Evolutionary conservation across 2,113 vertebrate genomes (phyloP), one percentile per base, ranked within the genome.

Genomic region (Eudorcas thomsonii): DNA sequence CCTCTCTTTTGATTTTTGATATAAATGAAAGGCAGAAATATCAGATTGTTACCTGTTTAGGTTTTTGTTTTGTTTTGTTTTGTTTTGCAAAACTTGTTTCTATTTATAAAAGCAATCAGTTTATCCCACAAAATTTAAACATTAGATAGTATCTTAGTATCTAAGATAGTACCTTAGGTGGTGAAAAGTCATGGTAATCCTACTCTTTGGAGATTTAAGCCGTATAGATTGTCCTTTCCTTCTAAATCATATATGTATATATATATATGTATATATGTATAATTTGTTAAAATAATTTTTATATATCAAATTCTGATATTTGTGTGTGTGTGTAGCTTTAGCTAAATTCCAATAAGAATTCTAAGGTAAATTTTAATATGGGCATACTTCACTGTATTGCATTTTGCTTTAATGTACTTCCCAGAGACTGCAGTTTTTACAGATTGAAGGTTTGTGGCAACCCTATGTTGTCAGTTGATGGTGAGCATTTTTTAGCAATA

Each of bases 171-270:
- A 26, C 84, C n/a, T 90, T 86, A 92, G 23, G 19, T 90, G 54
- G 15, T 55, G 21, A 50, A 71, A 59, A 78, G 96, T 84, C 15
- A 55, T 8, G n/a, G 19, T 88, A 84, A 80, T 84, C n/a, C 3
- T 98, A 14, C 15, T 95, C 57, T 88, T 88, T 82, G 17, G 71
- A 59, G 23, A 78, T 96, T 95, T 62, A 90, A 90, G 78, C 36
- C 25, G 25, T 94, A 7, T 12, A 43, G 11, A 60, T 90, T 91
- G n/a, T 50, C 28, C 8, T 90, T 97, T 91, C 33, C 13, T 81
- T 62, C 23, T 89, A 95, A 77, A 45, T 55, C 12, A n/a, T 82
- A n/a, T 54, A 33, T 52, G 9, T 48, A 4, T n/a, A n/a, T n/a
- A n/a, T 19, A 5, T 36, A 5, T 39, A 39, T 39, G 39, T 43